phyloP scores from a whole-genome alignment of 2,113 vertebrate species.

The Sinocyclocheilus rhinocerous region DNA sequence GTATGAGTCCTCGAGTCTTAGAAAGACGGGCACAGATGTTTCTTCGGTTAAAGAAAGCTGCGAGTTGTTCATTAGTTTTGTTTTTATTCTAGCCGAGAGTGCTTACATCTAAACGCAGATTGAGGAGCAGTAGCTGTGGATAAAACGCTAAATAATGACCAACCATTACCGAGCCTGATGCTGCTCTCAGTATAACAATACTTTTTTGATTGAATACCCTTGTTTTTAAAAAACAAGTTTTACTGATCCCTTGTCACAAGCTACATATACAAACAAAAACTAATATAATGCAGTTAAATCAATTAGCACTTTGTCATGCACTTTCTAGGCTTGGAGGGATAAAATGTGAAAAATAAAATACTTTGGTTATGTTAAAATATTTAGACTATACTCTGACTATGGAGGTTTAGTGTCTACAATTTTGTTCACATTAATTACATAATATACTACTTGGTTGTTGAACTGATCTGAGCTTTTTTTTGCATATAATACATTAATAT shows the following conservation, averaged over 20 bases:
- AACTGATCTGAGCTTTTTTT: not conserved
- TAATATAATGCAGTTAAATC: not conserved
- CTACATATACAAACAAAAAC: not conserved
- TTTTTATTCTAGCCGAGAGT: not conserved
- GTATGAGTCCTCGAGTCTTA: conserved; percentile 17
- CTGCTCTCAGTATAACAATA: not conserved
- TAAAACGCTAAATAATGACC: conserved; percentile 12
- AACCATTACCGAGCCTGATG: not conserved
- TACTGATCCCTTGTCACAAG: not conserved
- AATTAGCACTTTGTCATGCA: not conserved
- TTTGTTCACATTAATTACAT: not conserved
- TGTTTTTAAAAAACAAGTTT: not conserved
- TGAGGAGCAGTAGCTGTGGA: conserved; percentile 6
- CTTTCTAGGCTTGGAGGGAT: not conserved
- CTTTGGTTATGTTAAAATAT: not conserved
- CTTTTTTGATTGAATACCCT: conserved; percentile 11
- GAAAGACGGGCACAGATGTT: conserved; percentile 18
- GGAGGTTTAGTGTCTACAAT: not conserved
- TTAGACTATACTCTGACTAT: not conserved
- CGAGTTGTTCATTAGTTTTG: conserved; percentile 26
- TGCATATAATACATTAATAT: not conserved
- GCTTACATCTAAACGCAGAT: conserved; percentile 14
- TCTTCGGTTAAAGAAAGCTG: conserved; percentile 8
- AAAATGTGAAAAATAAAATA: not conserved
- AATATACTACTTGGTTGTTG: not conserved